Conservation (phyloP, 2,113 vertebrate species). For the Pavo muticus region DNA sequence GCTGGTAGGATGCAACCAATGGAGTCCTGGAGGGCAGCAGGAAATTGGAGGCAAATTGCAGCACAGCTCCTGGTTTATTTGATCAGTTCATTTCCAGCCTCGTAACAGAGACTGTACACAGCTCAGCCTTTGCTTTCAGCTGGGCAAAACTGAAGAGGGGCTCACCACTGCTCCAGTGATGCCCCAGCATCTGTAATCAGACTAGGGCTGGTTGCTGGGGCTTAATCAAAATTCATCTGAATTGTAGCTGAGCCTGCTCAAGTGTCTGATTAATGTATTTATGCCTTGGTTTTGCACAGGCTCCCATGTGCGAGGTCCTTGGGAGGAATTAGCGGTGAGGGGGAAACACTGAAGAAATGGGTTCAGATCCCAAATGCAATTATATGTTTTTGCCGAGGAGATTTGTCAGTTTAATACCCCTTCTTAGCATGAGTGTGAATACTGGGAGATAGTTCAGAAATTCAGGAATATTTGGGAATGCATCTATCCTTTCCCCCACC, state of each 20-base stretch:
- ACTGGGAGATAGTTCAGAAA: rapidly evolving
- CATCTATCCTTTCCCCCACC: background rate
- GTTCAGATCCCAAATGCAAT: background rate
- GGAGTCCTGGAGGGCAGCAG: background rate
- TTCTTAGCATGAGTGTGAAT: background rate
- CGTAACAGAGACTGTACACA: background rate
- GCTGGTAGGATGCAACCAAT: background rate
- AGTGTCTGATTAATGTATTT: background rate
- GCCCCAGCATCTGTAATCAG: background rate
- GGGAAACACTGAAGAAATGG: rapidly evolving
- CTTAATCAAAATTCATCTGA: background rate
- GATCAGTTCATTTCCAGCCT: background rate
- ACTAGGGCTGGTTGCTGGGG: background rate
- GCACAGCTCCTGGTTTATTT: rapidly evolving
- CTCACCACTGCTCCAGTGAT: background rate
- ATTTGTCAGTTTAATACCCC: background rate
- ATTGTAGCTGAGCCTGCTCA: background rate
- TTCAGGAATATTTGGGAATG: background rate
- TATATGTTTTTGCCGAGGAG: background rate
- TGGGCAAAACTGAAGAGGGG: background rate
- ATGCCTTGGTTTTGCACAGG: background rate
- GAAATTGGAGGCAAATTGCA: background rate
- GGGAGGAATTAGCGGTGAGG: background rate
- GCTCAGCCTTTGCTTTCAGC: background rate
- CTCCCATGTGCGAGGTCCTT: rapidly evolving